Conservation (phyloP, 2,888 invertebrate genomes). For the Heliconius erato region DNA sequence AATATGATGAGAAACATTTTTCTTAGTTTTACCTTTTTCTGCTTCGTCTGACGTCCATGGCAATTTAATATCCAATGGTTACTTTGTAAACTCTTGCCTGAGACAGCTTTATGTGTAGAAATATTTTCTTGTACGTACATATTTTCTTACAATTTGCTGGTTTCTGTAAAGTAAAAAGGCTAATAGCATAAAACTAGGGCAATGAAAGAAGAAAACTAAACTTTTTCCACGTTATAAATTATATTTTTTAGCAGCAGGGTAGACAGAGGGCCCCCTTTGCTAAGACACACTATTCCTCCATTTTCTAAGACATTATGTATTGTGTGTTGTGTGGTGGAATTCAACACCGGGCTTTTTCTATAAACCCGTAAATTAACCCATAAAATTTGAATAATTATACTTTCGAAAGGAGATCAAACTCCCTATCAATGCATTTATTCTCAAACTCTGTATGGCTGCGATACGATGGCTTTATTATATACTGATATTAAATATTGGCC, state of each 20-base stretch:
- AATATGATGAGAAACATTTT: background rate
- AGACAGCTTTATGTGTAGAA: background rate
- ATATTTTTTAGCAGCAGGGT: too few relatives aligned
- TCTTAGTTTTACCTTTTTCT: conserved; percentile 1
- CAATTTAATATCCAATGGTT: conserved; percentile 12
- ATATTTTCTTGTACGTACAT: background rate
- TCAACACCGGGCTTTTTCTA: background rate
- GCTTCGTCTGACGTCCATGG: background rate
- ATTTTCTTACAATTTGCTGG: background rate
- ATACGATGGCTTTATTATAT: background rate
- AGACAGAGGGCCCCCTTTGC: too few relatives aligned
- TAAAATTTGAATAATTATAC: background rate
- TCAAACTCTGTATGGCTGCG: background rate
- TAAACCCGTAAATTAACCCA: background rate
- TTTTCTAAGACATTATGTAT: too few relatives aligned
- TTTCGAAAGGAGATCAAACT: too few relatives aligned
- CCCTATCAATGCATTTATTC: background rate
- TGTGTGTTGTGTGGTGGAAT: background rate
- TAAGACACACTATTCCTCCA: too few relatives aligned
- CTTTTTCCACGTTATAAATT: too few relatives aligned
- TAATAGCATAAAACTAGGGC: background rate
- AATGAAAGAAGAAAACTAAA: too few relatives aligned
- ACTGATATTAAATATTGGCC: too few relatives aligned
- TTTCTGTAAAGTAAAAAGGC: background rate
- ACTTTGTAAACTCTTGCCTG: conserved; percentile 8